phyloP scores from a whole-genome alignment of 2,888 invertebrate genomes.

The Tipula confusa region DNA sequence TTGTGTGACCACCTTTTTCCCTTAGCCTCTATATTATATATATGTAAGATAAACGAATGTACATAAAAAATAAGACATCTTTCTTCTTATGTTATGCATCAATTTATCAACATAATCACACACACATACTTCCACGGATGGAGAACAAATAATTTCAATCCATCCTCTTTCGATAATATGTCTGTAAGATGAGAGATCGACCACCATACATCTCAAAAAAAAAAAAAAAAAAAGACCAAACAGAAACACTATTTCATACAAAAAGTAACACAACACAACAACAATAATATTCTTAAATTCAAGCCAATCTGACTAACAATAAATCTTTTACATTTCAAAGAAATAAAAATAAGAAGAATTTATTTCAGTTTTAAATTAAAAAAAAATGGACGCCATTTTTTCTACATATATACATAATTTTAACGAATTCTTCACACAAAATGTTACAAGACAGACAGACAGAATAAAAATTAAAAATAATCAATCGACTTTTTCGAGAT shows the following conservation, averaged over 20 bases:
- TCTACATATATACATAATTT: neutral
- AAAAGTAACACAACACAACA: neutral
- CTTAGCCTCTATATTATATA: no score
- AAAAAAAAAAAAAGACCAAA: neutral
- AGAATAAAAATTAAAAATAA: constrained; percentile 26
- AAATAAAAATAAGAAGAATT: constrained; percentile 25
- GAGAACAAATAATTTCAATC: constrained; percentile 27
- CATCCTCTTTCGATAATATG: constrained; percentile 30
- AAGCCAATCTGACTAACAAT: constrained; percentile 28
- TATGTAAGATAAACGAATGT: neutral
- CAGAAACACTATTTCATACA: neutral
- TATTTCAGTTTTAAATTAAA: constrained; percentile 15
- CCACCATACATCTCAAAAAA: neutral
- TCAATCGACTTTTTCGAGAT: constrained; percentile 28
- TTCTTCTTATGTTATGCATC: constrained; percentile 21
- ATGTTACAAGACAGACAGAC: constrained; percentile 21
- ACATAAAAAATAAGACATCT: constrained; percentile 29
- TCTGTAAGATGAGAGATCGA: constrained; percentile 30
- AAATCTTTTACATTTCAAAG: constrained; percentile 29
- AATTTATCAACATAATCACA: neutral
- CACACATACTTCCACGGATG: neutral
- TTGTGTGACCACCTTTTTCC: constrained; percentile 29
- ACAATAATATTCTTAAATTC: neutral
- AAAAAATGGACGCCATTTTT: constrained; percentile 29
- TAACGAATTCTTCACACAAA: constrained; percentile 28